Percentiles rank a stretch among this genome's conserved stretches.
phyloP scores from a whole-genome alignment of 53 echinoderm and acorn worm species.

The Holothuria scabra region DNA sequence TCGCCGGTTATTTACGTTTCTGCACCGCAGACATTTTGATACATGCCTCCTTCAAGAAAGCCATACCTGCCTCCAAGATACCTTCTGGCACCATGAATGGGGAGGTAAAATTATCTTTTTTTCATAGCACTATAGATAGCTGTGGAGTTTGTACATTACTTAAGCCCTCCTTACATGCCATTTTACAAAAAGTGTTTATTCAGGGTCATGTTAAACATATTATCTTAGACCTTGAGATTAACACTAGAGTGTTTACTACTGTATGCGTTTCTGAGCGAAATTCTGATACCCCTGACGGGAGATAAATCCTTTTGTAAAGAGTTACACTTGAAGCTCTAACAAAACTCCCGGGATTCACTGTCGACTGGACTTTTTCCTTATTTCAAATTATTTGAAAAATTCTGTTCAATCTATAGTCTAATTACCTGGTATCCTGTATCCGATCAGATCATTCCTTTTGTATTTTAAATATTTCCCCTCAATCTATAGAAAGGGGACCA shows the following conservation, averaged over 20 bases:
- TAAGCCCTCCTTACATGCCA: not conserved
- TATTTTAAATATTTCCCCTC: not conserved
- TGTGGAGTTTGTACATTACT: not conserved
- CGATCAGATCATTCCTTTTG: not conserved
- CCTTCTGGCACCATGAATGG: too few relatives aligned
- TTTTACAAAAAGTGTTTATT: not conserved
- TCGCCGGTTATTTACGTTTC: too few relatives aligned
- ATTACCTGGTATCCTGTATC: too few relatives aligned
- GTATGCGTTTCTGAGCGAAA: constrained; percentile 1
- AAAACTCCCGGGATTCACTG: not conserved
- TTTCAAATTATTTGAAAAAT: not conserved
- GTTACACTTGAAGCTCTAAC: not conserved
- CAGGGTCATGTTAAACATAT: not conserved
- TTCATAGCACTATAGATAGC: not conserved
- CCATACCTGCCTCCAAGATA: too few relatives aligned
- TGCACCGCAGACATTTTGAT: too few relatives aligned
- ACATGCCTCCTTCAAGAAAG: too few relatives aligned
- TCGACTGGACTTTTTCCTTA: too few relatives aligned
- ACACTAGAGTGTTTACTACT: not conserved
- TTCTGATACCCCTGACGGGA: constrained; percentile 1
- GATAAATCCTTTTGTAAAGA: not conserved
- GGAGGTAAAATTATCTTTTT: not conserved
- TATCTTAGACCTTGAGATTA: not conserved
- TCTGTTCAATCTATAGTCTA: too few relatives aligned
- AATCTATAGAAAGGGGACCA: not conserved